Percentiles rank a stretch among this genome's conserved stretches.
Evolutionary conservation across 2,113 vertebrate species (phyloP).

Genomic region (Colossoma macropomum): DNA sequence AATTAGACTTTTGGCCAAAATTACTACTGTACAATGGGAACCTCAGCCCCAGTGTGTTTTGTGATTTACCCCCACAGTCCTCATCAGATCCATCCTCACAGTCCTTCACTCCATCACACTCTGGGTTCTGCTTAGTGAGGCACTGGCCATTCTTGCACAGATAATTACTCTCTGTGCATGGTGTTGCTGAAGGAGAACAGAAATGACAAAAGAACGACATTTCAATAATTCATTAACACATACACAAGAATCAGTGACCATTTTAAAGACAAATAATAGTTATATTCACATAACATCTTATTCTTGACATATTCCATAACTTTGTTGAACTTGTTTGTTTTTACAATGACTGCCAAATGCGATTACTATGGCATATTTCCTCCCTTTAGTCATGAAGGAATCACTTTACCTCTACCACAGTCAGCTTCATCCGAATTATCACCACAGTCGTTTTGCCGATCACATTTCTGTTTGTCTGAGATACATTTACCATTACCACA

Average conservation of each 20-base stretch:
- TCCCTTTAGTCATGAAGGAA: not conserved
- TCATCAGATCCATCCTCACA: slow-evolving; percentile 54
- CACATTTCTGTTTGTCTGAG: slow-evolving; percentile 73
- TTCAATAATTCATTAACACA: too few species aligned
- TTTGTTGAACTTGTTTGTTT: too few species aligned
- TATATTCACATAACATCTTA: too few species aligned
- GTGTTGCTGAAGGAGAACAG: not conserved
- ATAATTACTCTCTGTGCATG: slow-evolving; percentile 5
- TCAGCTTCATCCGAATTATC: slow-evolving; percentile 84
- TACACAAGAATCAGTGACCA: too few species aligned
- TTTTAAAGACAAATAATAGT: too few species aligned
- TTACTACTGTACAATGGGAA: not conserved
- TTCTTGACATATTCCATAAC: too few species aligned
- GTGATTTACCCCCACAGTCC: slow-evolving; percentile 7
- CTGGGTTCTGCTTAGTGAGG: slow-evolving; percentile 40
- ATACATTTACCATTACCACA: slow-evolving; percentile 83
- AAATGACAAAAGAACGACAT: not conserved
- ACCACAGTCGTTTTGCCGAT: slow-evolving; percentile 80
- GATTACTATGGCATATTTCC: too few species aligned
- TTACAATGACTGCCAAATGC: too few species aligned
- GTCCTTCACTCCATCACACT: slow-evolving; percentile 52
- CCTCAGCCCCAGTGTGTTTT: too few species aligned
- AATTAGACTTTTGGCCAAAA: too few species aligned
- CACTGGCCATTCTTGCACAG: slow-evolving; percentile 34
- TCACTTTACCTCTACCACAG: slow-evolving; percentile 76